A percentile compares a stretch with the other conserved stretches of the same genome.
Evolutionary conservation across 2,113 vertebrate species (phyloP).

Genomic region (Microcebus lehilahytsara): DNA sequence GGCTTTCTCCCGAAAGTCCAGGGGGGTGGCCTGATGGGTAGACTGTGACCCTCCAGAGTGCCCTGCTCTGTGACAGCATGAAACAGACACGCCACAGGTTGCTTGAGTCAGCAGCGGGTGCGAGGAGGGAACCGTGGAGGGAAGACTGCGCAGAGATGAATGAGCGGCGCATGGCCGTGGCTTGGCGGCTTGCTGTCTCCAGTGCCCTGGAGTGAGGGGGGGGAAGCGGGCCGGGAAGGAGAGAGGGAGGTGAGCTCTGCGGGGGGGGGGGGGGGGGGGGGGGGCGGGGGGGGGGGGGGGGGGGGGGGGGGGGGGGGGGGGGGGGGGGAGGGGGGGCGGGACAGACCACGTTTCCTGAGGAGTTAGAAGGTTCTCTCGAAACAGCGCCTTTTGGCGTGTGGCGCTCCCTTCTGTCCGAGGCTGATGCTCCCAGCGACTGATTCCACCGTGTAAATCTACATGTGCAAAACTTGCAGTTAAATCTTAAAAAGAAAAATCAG

Average conservation of each 20-base stretch:
- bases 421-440: neutral
- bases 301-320: neutral
- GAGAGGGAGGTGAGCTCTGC: neutral
- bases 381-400: fast-evolving
- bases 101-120: fast-evolving
- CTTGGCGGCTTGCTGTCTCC: fast-evolving
- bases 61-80: fast-evolving
- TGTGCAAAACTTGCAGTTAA: neutral
- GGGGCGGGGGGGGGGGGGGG: no score
- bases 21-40: neutral
- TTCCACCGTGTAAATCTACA: neutral
- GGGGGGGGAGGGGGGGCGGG: no score
- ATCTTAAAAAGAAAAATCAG: neutral
- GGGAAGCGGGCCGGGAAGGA: neutral
- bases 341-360: neutral
- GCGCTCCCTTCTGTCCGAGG: fast-evolving
- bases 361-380: fast-evolving
- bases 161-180: neutral
- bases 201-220: neutral
- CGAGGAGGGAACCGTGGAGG: neutral
- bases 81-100: fast-evolving
- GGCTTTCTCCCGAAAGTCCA: neutral
- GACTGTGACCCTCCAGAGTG: neutral
- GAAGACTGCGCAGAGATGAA: neutral
- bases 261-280: no score